A percentile compares a stretch with the other conserved stretches of the same genome.
Evolutionary conservation across 2,113 vertebrate genomes (phyloP).

Genomic region (Centrocercus urophasianus): DNA sequence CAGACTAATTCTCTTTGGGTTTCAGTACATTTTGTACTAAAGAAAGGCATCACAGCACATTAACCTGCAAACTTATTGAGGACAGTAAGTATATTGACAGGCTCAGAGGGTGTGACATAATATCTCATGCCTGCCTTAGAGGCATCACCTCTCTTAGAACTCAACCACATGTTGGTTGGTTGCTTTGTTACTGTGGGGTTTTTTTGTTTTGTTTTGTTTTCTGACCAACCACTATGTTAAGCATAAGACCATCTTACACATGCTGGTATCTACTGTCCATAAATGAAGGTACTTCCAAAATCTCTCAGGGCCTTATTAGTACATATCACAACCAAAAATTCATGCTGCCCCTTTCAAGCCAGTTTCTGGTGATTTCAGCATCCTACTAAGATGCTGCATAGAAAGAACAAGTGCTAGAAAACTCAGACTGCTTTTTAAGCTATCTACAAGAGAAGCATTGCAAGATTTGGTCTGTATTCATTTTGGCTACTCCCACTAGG

Average conservation of each 20-base stretch:
- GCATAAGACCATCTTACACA: not conserved
- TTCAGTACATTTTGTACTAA: not conserved
- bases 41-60: not conserved
- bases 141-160: not conserved
- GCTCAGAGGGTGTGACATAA: rapidly evolving
- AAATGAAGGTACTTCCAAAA: not conserved
- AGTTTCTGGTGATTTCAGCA: not conserved
- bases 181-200: too few species aligned
- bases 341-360: not conserved
- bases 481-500: not conserved
- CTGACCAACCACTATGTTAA: not conserved
- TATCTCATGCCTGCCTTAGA: not conserved
- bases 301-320: not conserved
- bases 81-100: not conserved
- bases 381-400: not conserved
- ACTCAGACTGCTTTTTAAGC: not conserved
- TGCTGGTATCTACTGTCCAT: not conserved
- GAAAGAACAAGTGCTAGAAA: not conserved
- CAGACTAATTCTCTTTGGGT: not conserved
- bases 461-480: not conserved
- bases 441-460: not conserved
- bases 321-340: not conserved
- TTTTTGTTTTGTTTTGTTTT: too few species aligned
- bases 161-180: not conserved
- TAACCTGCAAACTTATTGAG: not conserved